A percentile compares a stretch with the other conserved stretches of the same genome.
Evolutionary conservation across 2,113 vertebrate species (phyloP).

Genomic region (Lampris incognitus): DNA sequence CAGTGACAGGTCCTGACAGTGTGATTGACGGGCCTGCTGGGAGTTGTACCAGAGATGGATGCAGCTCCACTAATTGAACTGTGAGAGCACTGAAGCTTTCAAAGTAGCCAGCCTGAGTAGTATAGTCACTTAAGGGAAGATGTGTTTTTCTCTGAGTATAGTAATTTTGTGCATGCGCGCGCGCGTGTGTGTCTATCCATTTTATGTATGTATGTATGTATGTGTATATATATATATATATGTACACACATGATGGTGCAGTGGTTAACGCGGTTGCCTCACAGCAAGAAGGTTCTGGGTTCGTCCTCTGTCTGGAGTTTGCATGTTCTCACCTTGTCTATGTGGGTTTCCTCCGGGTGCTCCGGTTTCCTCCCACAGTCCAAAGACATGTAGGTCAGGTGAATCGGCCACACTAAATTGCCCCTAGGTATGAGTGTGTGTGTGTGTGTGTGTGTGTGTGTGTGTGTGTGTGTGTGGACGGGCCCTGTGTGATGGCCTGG

Average conservation of each 20-base stretch:
- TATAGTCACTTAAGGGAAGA: constrained; percentile 38
- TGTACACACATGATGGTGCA: background rate
- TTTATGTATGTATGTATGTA: background rate
- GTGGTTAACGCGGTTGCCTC: too few relatives aligned
- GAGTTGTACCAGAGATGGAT: constrained; percentile 67
- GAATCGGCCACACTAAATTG: too few relatives aligned
- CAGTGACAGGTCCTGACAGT: constrained; percentile 68
- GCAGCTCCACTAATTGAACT: constrained; percentile 76
- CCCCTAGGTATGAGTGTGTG: too few relatives aligned
- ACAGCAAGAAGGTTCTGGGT: too few relatives aligned
- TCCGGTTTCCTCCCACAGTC: too few relatives aligned
- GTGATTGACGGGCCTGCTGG: constrained; percentile 72
- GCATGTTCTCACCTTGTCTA: too few relatives aligned
- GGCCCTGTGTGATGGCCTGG: too few relatives aligned
- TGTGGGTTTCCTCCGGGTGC: too few relatives aligned
- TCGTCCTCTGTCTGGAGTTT: too few relatives aligned
- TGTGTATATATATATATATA: constrained; percentile 3
- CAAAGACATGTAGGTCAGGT: too few relatives aligned
- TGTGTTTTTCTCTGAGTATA: background rate
- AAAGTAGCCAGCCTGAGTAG: constrained; percentile 40
- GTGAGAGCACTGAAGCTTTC: constrained; percentile 61
- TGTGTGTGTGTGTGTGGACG: too few relatives aligned
- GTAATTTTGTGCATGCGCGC: constrained; percentile 5
- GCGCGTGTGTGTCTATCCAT: background rate
- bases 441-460: too few relatives aligned